These are phyloP conservation scores for Cataglyphis livida DNA, from an alignment of 2,888 invertebrate species.

Conservation along the genomic window DNA sequence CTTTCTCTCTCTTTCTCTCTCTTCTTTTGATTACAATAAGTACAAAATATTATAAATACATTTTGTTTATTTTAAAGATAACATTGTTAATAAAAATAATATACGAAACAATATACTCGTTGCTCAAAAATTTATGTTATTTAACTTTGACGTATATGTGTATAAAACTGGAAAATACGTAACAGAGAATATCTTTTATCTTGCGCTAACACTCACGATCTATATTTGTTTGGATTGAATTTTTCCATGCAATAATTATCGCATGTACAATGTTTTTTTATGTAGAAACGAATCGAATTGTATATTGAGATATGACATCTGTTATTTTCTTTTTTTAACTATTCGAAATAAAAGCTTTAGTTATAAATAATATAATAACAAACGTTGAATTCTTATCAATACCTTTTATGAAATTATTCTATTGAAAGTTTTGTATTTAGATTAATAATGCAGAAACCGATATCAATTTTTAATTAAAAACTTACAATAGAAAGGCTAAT, in stretches of 20 bases:
- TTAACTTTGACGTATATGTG: not conserved
- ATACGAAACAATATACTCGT: not conserved
- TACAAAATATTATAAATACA: not conserved
- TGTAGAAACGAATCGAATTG: not conserved
- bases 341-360: slow-evolving; percentile 15
- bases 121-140: slow-evolving; percentile 2
- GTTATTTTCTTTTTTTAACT: not conserved
- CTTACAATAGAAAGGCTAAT: not conserved
- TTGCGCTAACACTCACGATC: not conserved
- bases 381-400: slow-evolving; percentile 21
- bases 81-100: not conserved
- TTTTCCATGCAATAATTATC: slow-evolving; percentile 14
- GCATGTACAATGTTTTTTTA: not conserved
- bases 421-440: not conserved
- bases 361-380: slow-evolving; percentile 17
- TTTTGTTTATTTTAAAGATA: slow-evolving; percentile 19
- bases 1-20: too few relatives aligned
- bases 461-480: slow-evolving; percentile 14
- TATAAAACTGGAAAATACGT: not conserved
- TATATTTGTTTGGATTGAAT: not conserved
- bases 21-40: not conserved
- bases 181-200: not conserved
- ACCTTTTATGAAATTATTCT: not conserved
- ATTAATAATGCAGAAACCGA: not conserved
- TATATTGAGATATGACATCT: not conserved